phyloP scores from a whole-genome alignment of 2,888 invertebrate species.

The Encarsia formosa region DNA sequence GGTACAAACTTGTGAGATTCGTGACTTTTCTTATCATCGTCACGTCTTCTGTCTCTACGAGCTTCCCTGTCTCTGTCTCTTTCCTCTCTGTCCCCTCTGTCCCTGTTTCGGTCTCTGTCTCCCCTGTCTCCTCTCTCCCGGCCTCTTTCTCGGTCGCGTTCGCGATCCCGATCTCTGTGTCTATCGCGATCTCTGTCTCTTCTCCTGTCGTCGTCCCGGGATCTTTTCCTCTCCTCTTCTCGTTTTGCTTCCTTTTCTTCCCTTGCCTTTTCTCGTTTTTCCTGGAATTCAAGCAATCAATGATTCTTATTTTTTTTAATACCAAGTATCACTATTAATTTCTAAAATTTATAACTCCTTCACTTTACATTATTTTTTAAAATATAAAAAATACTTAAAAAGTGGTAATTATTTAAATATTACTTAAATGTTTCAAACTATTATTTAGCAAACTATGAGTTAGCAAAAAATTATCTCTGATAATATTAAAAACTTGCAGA shows the following conservation, averaged over 20 bases:
- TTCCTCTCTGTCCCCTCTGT: slow-evolving; percentile 38
- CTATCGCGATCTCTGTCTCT: slow-evolving; percentile 40
- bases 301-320: too few species aligned
- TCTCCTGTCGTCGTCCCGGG: slow-evolving; percentile 45
- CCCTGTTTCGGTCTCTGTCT: slow-evolving; percentile 43
- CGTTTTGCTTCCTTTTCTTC: slow-evolving; percentile 56
- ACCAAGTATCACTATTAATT: too few species aligned
- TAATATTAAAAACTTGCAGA: too few species aligned
- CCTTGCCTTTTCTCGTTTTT: slow-evolving; percentile 52
- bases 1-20: slow-evolving; percentile 40
- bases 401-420: too few species aligned
- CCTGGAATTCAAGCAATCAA: too few species aligned
- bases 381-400: too few species aligned
- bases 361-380: too few species aligned
- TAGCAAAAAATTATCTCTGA: too few species aligned
- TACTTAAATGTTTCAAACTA: too few species aligned
- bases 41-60: slow-evolving; percentile 45
- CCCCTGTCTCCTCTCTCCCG: slow-evolving; percentile 36
- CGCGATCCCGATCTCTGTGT: slow-evolving; percentile 36
- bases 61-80: slow-evolving; percentile 39
- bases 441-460: too few species aligned
- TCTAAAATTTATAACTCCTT: too few species aligned
- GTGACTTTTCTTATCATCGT: slow-evolving; percentile 47
- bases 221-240: slow-evolving; percentile 54
- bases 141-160: slow-evolving; percentile 33